phyloP scores from a whole-genome alignment of 2,113 vertebrate species.

The Chaetorhynchus papuensis region DNA sequence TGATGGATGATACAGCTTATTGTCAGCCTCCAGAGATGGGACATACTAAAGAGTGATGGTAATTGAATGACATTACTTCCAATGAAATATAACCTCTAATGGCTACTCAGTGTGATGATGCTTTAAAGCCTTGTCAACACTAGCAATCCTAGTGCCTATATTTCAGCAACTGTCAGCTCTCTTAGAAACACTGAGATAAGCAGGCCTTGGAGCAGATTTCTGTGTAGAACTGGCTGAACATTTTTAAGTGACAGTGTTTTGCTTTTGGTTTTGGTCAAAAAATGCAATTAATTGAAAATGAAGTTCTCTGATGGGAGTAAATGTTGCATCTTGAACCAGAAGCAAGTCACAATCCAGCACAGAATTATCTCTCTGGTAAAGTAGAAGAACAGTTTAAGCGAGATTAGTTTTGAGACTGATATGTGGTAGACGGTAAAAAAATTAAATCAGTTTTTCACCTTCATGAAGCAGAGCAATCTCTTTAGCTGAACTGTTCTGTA shows the following conservation, averaged over 20 bases:
- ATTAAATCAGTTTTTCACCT: neutral
- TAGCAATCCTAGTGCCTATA: conserved; percentile 55
- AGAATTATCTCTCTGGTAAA: neutral
- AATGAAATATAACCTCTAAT: conserved; percentile 68
- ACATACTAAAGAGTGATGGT: conserved; percentile 51
- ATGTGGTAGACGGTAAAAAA: neutral
- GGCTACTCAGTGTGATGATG: conserved; percentile 60
- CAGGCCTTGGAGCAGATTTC: neutral
- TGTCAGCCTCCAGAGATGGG: conserved; percentile 37
- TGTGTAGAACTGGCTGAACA: neutral
- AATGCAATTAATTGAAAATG: neutral
- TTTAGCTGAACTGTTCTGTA: neutral
- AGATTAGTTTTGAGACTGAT: neutral
- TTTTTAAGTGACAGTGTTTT: conserved; percentile 36
- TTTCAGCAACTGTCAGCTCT: conserved; percentile 64
- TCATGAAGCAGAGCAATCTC: neutral
- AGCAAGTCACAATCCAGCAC: neutral
- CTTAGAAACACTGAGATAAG: conserved; percentile 48
- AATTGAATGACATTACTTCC: conserved; percentile 62
- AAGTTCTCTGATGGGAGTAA: neutral
- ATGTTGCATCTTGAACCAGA: neutral
- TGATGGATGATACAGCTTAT: conserved; percentile 38
- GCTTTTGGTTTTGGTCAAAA: neutral
- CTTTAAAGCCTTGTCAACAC: conserved; percentile 68
- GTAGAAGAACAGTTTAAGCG: neutral